phyloP scores from a whole-genome alignment of 2,888 invertebrate species.

The Thera obeliscata region DNA sequence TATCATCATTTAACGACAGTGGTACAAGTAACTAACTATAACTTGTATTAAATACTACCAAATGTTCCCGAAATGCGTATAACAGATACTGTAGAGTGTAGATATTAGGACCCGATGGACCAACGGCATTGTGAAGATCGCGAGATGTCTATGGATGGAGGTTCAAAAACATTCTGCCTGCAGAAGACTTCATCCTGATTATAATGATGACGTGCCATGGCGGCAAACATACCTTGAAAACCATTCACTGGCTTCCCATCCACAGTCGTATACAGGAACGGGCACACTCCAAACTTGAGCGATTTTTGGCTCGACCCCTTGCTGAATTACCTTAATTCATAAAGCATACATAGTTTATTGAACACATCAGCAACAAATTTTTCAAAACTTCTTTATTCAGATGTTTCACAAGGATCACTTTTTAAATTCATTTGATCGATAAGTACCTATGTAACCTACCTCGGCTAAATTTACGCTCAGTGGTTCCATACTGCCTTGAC shows the following conservation, averaged over 20 bases:
- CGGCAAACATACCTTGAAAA: conserved; percentile 79
- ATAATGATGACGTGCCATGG: not conserved
- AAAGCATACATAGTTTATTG: not conserved
- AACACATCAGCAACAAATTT: not conserved
- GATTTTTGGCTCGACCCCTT: conserved; percentile 53
- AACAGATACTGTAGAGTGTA: no score
- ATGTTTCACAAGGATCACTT: no score
- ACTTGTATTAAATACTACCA: no score
- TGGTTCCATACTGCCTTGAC: conserved; percentile 82
- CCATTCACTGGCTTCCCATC: conserved; percentile 89
- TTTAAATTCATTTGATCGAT: not conserved
- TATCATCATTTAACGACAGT: conserved; percentile 9
- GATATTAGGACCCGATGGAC: no score
- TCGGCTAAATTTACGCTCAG: conserved; percentile 82
- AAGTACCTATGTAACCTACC: conserved; percentile 45
- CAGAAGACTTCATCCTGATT: no score
- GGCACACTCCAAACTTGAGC: conserved; percentile 84
- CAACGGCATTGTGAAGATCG: no score
- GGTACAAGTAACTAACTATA: not conserved
- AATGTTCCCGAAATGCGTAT: no score
- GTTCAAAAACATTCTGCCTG: no score
- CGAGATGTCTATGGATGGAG: no score
- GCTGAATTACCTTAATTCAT: conserved; percentile 55
- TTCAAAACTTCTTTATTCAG: no score
- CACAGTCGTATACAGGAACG: conserved; percentile 88